A percentile compares a stretch with the other conserved stretches of the same genome.
Evolutionary conservation across 2,888 invertebrate species (phyloP).

Genomic region (Pecten maximus): DNA sequence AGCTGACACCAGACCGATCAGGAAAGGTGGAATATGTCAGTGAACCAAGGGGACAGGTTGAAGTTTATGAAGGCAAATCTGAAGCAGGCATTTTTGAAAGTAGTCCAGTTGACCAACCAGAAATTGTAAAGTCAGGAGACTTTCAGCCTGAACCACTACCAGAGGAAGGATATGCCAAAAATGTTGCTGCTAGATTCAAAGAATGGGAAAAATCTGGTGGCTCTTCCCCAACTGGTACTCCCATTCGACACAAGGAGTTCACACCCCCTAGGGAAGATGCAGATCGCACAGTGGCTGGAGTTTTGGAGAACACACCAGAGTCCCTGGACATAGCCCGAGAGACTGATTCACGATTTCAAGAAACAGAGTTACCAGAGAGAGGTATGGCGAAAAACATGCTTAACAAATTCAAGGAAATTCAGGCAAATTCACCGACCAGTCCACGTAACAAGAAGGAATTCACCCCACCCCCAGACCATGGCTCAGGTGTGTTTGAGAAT

Average conservation of each 20-base stretch:
- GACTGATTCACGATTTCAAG: constrained; percentile 53
- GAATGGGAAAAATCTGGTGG: constrained; percentile 59
- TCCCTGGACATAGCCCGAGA: constrained; percentile 67
- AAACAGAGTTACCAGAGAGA: constrained; percentile 80
- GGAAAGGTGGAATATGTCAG: constrained; percentile 72
- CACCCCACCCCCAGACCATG: constrained; percentile 69
- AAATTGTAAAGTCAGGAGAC: constrained; percentile 65
- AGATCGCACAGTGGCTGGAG: constrained; percentile 63
- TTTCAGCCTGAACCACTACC: constrained; percentile 62
- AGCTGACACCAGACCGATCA: constrained; percentile 70
- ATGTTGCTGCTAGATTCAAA: constrained; percentile 64
- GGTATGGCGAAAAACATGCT: constrained; percentile 91
- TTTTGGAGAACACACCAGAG: constrained; percentile 71
- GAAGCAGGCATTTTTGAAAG: constrained; percentile 74
- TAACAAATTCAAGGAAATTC: constrained; percentile 65
- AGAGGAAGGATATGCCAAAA: constrained; percentile 67
- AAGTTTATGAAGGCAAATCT: constrained; percentile 70
- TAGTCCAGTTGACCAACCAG: constrained; percentile 60
- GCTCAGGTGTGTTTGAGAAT: constrained; percentile 68
- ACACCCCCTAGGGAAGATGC: constrained; percentile 72
- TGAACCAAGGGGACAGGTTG: constrained; percentile 67
- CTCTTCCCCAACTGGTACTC: constrained; percentile 62
- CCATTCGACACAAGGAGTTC: constrained; percentile 66
- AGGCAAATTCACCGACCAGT: constrained; percentile 55
- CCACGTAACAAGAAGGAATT: constrained; percentile 66